Base-by-base conservation (phyloP, 2,888 invertebrate genomes). In the Chironomus tentans region DNA sequence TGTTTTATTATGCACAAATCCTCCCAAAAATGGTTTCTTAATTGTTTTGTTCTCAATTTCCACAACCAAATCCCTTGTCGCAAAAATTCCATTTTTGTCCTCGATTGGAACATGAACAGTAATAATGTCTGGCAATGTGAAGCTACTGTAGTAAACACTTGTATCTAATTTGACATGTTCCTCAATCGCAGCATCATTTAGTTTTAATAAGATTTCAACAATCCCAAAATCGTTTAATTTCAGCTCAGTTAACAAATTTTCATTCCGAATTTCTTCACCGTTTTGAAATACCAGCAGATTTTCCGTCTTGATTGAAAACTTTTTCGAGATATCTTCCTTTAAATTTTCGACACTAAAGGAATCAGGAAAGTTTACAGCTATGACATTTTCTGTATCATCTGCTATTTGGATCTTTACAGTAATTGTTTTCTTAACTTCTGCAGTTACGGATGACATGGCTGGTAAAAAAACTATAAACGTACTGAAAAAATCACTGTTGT, bases 1-100 rank as follows among this genome's bases (percentile, higher is more conserved):
- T 76, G 90, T 92, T 73, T 86, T 81, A 78, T 87, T 87, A 82
- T 96, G 88, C 77, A 87, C 86, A 83, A 91, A 96, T 47, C 96
- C 96, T 72, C 95, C 94, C 78, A 91, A 83, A 84, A 90, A 92
- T 0, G 93, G 92, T 81, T 95, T 95, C 61, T 85, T 81, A 50
- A 91, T 90, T 0, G 84, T 81, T 56, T 85, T 83, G 79, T 88
- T 87, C 78, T 87, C 86, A 78, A 89, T 87, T 82, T 88, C 87
- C 0, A 88, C 87, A 13, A 88, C 85, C 15, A 88, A 81, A 72
- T 85, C 85, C 79, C 84, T 85, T 3, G 82, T 80, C 24, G 79
- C 78, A 0, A 80, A 81, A 78, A 82, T 80, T 4, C 79, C 80
- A 61, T 84, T 83, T 71, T 85, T 83, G 18, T 61, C 38, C 69